phyloP scores from a whole-genome alignment of 1,140 invertebrate species.

The Drosophila sp. region DNA sequence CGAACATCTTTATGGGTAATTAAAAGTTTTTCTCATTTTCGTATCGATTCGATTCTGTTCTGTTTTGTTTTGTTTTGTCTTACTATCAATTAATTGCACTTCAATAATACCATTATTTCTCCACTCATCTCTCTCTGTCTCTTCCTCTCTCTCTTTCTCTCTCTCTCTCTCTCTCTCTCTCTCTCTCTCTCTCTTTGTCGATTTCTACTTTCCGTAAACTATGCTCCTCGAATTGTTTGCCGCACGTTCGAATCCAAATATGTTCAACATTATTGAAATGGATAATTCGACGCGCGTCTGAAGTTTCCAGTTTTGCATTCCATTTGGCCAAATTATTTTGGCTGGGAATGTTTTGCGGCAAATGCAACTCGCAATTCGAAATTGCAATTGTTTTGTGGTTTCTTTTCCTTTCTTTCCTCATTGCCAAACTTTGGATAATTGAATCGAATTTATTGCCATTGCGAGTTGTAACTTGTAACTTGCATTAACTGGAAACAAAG shows the following conservation, averaged over 20 bases:
- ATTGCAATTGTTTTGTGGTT: slow-evolving; percentile 69
- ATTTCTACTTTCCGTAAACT: slow-evolving; percentile 50
- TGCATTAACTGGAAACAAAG: slow-evolving; percentile 13
- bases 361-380: slow-evolving; percentile 48
- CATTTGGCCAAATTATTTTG: slow-evolving; percentile 73
- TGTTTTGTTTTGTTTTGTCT: slow-evolving; percentile 37
- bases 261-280: slow-evolving; percentile 76
- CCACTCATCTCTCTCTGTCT: neutral
- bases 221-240: slow-evolving; percentile 63
- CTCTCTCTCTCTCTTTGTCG: neutral
- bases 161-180: neutral
- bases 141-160: neutral
- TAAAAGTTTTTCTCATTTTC: slow-evolving; percentile 82
- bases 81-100: slow-evolving; percentile 75
- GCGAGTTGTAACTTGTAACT: slow-evolving; percentile 11
- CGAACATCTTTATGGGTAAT: slow-evolving; percentile 83
- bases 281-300: slow-evolving; percentile 37
- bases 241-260: slow-evolving; percentile 62
- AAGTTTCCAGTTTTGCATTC: slow-evolving; percentile 60
- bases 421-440: slow-evolving; percentile 15
- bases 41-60: slow-evolving; percentile 52
- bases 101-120: slow-evolving; percentile 73
- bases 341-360: slow-evolving; percentile 53
- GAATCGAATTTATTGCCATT: slow-evolving; percentile 29
- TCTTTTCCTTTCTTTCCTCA: slow-evolving; percentile 8